Conservation (phyloP, 2,797 vertebrate species). For the Rhinogobio ventralis region DNA sequence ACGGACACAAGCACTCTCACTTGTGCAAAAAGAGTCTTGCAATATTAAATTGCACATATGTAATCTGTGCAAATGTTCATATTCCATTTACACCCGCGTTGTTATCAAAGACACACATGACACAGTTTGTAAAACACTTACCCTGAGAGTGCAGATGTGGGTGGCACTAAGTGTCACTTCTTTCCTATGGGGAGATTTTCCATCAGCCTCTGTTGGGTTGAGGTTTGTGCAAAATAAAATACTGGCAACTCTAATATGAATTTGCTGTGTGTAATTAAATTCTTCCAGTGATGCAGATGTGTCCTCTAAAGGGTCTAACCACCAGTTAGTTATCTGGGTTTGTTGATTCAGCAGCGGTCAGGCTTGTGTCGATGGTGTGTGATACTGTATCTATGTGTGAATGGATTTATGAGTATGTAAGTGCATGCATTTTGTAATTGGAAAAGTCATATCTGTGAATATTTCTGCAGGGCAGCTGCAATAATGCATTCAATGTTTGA, state of each 20-base stretch:
- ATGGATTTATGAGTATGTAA: background rate
- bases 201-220: constrained; percentile 78
- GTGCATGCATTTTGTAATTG: background rate
- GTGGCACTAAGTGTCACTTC: constrained; percentile 84
- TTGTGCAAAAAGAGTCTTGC: background rate
- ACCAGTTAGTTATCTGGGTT: background rate
- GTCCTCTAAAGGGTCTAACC: background rate
- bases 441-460: background rate
- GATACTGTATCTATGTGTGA: background rate
- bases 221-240: constrained; percentile 56
- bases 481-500: background rate
- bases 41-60: background rate
- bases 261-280: constrained; percentile 1
- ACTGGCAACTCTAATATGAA: constrained; percentile 53
- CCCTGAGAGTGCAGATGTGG: constrained; percentile 86
- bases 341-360: constrained; percentile 15
- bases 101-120: constrained; percentile 12
- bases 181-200: constrained; percentile 96
- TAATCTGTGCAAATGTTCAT: background rate
- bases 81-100: background rate
- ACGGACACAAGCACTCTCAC: constrained; percentile 26
- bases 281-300: background rate
- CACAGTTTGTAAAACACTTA: constrained; percentile 19
- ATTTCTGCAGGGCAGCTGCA: background rate
- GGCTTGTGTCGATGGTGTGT: background rate